These are phyloP conservation scores for Delphinapterus leucas DNA, from an alignment of 2,113 vertebrate genomes.

Conservation along the genomic window DNA sequence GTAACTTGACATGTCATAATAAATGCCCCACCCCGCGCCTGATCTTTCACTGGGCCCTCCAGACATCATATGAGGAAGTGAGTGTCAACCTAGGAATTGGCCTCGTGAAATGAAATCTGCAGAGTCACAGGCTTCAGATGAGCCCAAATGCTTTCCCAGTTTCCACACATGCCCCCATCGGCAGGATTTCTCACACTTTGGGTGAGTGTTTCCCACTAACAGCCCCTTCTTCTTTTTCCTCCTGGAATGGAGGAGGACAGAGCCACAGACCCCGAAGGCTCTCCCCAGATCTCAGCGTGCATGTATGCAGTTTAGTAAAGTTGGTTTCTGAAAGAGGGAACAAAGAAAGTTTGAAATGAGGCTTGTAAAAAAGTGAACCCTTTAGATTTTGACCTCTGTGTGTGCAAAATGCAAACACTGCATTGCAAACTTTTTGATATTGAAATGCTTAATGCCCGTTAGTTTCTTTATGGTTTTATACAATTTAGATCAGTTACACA, in stretches of 20 bases:
- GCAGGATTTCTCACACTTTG: background rate
- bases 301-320: background rate
- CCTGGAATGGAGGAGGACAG: background rate
- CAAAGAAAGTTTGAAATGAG: background rate
- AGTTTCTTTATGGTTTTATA: background rate
- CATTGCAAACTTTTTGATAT: background rate
- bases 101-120: background rate
- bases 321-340: background rate
- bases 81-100: background rate
- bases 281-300: background rate
- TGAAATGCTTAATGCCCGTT: background rate
- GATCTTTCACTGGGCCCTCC: background rate
- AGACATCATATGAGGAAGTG: background rate
- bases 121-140: background rate
- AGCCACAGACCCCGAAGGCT: rapidly evolving
- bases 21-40: rapidly evolving
- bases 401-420: background rate
- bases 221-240: background rate
- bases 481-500: background rate
- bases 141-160: background rate
- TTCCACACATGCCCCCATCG: background rate
- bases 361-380: background rate
- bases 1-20: rapidly evolving
- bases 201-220: background rate
- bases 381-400: background rate